These are phyloP conservation scores for Conger conger DNA, from an alignment of 2,113 vertebrate genomes.

Conservation along the genomic window DNA sequence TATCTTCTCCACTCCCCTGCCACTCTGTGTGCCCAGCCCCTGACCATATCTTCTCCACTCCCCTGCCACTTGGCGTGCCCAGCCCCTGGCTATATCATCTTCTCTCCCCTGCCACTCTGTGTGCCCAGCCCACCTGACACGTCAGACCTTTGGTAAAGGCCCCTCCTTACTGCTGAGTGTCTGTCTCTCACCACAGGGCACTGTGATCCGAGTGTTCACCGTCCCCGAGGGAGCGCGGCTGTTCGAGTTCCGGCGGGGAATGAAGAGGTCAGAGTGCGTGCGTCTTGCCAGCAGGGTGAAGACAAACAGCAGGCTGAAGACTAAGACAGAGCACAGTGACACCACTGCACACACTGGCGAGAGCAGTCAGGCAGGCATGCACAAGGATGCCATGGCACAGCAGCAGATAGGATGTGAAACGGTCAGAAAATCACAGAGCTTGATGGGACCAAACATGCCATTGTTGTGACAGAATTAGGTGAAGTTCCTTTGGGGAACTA, in stretches of 20 bases:
- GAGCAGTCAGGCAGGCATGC: neutral
- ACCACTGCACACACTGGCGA: neutral
- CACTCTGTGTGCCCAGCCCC: neutral
- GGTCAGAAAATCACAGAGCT: neutral
- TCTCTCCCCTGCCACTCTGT: neutral
- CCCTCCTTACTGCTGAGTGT: neutral
- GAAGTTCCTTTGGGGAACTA: neutral
- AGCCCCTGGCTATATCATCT: neutral
- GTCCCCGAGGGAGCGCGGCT: constrained; percentile 85
- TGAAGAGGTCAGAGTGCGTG: constrained; percentile 82
- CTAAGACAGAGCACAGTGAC: neutral
- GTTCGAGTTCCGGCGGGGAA: constrained; percentile 90
- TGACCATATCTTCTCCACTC: neutral
- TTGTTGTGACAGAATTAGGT: too few relatives aligned
- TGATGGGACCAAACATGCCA: neutral
- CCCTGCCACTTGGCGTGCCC: constrained; percentile 71
- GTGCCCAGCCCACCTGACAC: neutral
- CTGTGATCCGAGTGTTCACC: constrained; percentile 91
- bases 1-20: neutral
- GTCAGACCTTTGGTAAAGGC: neutral
- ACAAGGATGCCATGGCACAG: neutral
- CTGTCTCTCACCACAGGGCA: constrained; percentile 71
- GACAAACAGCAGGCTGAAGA: too few relatives aligned
- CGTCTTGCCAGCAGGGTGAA: neutral
- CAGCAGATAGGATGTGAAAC: neutral